phyloP scores from a whole-genome alignment of 2,113 vertebrate genomes.

The Cairina moschata region DNA sequence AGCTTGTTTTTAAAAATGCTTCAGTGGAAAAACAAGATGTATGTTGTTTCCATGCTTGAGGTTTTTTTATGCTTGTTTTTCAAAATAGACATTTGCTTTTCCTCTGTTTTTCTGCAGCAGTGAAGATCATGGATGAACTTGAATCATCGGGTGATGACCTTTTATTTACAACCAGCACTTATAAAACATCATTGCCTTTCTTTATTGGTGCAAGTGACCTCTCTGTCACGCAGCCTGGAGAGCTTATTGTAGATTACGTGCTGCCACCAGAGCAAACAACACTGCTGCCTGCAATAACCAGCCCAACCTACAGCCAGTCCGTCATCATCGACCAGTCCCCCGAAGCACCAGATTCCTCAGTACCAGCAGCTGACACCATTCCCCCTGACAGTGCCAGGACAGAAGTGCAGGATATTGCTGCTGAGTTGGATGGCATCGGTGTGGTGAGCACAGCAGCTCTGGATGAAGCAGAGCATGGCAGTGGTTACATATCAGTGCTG shows the following conservation, averaged over 20 bases:
- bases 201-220: background rate
- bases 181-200: constrained; percentile 9
- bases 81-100: background rate
- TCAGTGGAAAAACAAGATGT: background rate
- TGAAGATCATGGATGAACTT: constrained; percentile 28
- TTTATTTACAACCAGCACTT: background rate
- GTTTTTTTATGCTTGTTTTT: background rate
- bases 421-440: constrained; percentile 41
- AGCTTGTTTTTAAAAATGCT: background rate
- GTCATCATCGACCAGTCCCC: constrained; percentile 29
- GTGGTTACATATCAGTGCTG: constrained; percentile 27
- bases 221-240: background rate
- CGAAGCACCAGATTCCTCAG: background rate
- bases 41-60: background rate
- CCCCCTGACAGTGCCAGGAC: rapidly evolving
- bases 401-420: constrained; percentile 43
- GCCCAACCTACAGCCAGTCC: background rate
- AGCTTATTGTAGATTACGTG: background rate
- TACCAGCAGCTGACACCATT: background rate
- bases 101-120: constrained; percentile 52
- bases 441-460: constrained; percentile 12
- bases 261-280: background rate
- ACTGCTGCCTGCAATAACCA: background rate
- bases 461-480: constrained; percentile 65
- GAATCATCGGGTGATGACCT: constrained; percentile 58